Percentiles rank a stretch among this genome's conserved stretches.
Evolutionary conservation across 2,113 vertebrate species (phyloP).

Genomic region (Piaya cayana): DNA sequence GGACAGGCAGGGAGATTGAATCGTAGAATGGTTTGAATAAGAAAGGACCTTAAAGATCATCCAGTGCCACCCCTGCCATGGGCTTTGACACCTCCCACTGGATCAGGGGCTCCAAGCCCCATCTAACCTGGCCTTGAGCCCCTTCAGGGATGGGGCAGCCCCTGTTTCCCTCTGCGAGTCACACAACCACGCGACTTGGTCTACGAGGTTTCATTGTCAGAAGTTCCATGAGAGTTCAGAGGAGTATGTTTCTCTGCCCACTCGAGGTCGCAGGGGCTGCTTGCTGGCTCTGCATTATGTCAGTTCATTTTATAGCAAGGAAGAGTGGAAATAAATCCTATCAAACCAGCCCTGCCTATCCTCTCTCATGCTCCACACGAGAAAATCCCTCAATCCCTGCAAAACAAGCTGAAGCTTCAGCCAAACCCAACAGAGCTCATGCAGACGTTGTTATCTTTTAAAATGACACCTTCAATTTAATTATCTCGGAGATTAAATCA

Average conservation of each 20-base stretch:
- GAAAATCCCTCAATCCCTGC: slow-evolving; percentile 30
- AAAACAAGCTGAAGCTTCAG: slow-evolving; percentile 10
- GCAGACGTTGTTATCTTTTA: slow-evolving; percentile 45
- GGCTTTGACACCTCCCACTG: too few species aligned
- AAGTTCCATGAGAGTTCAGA: not conserved
- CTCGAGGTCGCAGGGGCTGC: not conserved
- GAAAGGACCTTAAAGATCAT: too few species aligned
- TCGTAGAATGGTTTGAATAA: too few species aligned
- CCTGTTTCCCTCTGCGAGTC: not conserved
- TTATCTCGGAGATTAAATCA: slow-evolving; percentile 67
- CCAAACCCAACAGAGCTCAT: slow-evolving; percentile 50
- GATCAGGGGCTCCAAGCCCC: too few species aligned
- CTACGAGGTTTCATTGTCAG: not conserved
- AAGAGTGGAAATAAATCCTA: slow-evolving; percentile 20
- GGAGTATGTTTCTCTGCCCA: not conserved
- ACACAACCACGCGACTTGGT: not conserved
- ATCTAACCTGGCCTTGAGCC: too few species aligned
- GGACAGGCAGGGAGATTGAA: not conserved
- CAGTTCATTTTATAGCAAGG: slow-evolving; percentile 39
- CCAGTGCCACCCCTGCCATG: too few species aligned
- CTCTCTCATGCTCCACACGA: not conserved
- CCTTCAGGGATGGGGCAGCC: too few species aligned
- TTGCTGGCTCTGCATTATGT: slow-evolving; percentile 36
- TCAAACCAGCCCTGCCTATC: not conserved
- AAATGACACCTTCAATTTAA: slow-evolving; percentile 70